Evolutionary conservation across 2,797 vertebrate genomes (phyloP), one percentile per base, ranked within the genome.

Genomic region (Acanthurus tractus): DNA sequence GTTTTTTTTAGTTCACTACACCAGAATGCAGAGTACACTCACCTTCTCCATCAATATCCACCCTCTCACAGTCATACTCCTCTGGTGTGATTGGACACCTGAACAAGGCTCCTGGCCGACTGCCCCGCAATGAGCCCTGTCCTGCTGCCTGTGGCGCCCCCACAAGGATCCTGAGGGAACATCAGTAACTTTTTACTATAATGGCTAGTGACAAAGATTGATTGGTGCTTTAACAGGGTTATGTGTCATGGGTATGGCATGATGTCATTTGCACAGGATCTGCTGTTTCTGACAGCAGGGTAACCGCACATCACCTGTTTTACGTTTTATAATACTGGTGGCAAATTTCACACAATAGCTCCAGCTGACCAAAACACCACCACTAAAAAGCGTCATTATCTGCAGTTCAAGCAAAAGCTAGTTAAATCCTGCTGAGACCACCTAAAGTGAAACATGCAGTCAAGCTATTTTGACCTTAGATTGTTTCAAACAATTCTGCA

Each of bases 31-130:
- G n/a, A n/a, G 34, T 9, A 25, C 9, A 78, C 93, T 89, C 86
- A 98, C 98, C 95, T 22, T 96, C 96, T 69, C 88, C 93, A 44
- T 99, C 97, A 6, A 99, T 97, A 83, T 97, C 90, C 69, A 98
- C 96, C 69, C 97, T 92, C 87, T 95, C 91, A 89, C 98, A 99
- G 92, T 98, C 96, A 0, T 94, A 94, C 74, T 93, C 94, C 74
- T 97, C 96, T 0, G 92, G 82, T 78, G 95, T 97, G 89, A 99
- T 93, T 0, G 97, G 97, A 91, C 98, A 99, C 76, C 94, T 96
- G 15, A 96, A 99, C 79, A 99, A 94, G 3, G 96, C 97, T 64
- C 98, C 98, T 0, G 96, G 97, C 13, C 96, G 95, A 76, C 90
- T 97, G 14, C 95, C 95, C 12, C 69, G 76, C 87, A 97, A 83